Conservation (phyloP, 2,888 invertebrate species). For the Synergus gifuensis region DNA sequence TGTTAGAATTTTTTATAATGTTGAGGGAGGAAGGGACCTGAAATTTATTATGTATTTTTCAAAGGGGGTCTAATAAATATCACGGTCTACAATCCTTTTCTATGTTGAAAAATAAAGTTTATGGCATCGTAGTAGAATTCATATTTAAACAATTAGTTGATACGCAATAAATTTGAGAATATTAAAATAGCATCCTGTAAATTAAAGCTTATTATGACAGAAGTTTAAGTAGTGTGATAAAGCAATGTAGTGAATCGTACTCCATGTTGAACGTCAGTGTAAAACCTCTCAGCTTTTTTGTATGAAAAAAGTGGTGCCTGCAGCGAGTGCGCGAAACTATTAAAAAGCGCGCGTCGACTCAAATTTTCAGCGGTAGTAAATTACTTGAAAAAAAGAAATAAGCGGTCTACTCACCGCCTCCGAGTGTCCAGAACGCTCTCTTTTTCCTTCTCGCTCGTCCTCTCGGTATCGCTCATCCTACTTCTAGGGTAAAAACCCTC, state of each 20-base stretch:
- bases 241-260: not conserved
- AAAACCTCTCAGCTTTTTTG: conserved; percentile 44
- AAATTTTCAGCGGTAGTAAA: conserved; percentile 75
- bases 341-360: conserved; percentile 73
- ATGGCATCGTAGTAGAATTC: not conserved
- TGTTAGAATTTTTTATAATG: too few relatives aligned
- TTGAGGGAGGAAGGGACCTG: too few relatives aligned
- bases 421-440: conserved; percentile 39
- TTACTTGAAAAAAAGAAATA: conserved; percentile 72
- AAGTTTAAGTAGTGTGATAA: not conserved
- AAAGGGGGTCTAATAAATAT: too few relatives aligned
- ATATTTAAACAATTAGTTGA: not conserved
- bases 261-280: not conserved
- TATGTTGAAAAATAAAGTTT: too few relatives aligned
- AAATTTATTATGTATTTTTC: too few relatives aligned
- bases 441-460: conserved; percentile 35
- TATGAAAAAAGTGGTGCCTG: conserved; percentile 50
- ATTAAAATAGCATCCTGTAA: not conserved
- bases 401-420: conserved; percentile 51
- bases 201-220: not conserved
- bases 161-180: not conserved
- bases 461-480: conserved; percentile 57
- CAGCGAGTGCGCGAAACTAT: conserved; percentile 68
- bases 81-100: too few relatives aligned
- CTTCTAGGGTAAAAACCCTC: conserved; percentile 68